These are phyloP conservation scores for Phalanger gymnotis DNA, from an alignment of 2,797 vertebrate species.

Conservation along the genomic window DNA sequence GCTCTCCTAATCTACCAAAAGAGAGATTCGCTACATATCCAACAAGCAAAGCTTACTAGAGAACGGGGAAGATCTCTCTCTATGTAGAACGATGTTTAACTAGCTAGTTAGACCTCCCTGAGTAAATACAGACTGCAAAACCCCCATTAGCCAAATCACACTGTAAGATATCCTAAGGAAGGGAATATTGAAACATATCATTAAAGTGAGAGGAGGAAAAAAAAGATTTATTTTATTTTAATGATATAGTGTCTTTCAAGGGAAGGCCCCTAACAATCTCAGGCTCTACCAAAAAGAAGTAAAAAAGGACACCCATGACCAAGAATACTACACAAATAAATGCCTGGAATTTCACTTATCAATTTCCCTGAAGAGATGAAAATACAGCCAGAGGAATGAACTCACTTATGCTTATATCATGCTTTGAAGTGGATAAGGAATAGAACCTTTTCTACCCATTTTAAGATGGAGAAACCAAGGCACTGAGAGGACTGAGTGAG, in stretches of 20 bases:
- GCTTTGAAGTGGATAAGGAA: not conserved
- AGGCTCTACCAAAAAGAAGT: not conserved
- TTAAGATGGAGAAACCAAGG: not conserved
- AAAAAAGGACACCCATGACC: not conserved
- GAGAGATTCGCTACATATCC: not conserved
- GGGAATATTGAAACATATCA: not conserved
- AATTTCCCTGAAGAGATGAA: not conserved
- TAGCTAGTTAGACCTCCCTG: not conserved
- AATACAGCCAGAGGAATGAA: not conserved
- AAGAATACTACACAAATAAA: not conserved
- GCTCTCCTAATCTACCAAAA: not conserved
- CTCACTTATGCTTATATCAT: not conserved
- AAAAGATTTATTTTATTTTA: not conserved
- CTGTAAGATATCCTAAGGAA: not conserved
- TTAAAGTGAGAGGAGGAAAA: not conserved
- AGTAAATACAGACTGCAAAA: not conserved
- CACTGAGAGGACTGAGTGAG: not conserved
- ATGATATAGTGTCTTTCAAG: not conserved
- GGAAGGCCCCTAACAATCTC: not conserved
- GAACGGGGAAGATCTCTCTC: not conserved
- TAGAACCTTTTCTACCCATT: not conserved
- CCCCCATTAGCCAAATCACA: not conserved
- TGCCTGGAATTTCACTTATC: not conserved
- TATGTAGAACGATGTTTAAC: not conserved
- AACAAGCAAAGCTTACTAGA: not conserved